Percentiles rank a stretch among this genome's conserved stretches.
Conservation (phyloP, 2,888 invertebrate genomes). For the Diaphora mendica region DNA sequence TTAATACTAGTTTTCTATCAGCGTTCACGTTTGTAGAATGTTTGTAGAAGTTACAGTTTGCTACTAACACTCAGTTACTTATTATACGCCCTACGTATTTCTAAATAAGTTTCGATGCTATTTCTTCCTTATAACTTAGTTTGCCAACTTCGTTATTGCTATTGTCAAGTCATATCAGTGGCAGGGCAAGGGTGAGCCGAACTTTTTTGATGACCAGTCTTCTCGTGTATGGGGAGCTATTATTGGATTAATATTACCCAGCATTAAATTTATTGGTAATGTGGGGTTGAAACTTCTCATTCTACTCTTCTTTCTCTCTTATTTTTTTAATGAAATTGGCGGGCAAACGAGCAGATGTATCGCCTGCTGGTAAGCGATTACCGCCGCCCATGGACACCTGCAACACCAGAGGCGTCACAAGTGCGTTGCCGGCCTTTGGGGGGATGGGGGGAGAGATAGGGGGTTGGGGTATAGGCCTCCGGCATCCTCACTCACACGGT, state of each 20-base stretch:
- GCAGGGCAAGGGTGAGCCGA: slow-evolving; percentile 1
- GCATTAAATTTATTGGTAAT: slow-evolving; percentile 6
- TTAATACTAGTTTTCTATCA: no score
- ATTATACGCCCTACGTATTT: neutral
- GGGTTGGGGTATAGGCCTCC: no score
- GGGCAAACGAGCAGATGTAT: no score
- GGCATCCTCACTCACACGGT: no score
- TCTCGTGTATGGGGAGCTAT: slow-evolving; percentile 7
- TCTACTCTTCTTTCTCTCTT: neutral
- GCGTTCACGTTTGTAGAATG: no score
- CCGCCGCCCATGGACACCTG: no score
- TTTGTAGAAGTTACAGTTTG: neutral
- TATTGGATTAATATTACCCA: slow-evolving; percentile 5
- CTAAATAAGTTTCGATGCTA: neutral
- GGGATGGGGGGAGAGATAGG: no score
- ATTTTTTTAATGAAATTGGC: no score
- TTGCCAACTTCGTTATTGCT: slow-evolving; percentile 5
- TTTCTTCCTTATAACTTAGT: slow-evolving; percentile 1
- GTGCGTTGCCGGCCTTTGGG: no score
- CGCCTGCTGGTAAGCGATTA: no score
- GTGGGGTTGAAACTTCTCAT: slow-evolving; percentile 4
- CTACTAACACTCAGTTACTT: neutral
- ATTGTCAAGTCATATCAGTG: slow-evolving; percentile 8
- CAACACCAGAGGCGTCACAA: no score
- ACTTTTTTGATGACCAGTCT: slow-evolving; percentile 8